phyloP scores from a whole-genome alignment of 1,140 invertebrate genomes.

The Drosophila pallidifrons region DNA sequence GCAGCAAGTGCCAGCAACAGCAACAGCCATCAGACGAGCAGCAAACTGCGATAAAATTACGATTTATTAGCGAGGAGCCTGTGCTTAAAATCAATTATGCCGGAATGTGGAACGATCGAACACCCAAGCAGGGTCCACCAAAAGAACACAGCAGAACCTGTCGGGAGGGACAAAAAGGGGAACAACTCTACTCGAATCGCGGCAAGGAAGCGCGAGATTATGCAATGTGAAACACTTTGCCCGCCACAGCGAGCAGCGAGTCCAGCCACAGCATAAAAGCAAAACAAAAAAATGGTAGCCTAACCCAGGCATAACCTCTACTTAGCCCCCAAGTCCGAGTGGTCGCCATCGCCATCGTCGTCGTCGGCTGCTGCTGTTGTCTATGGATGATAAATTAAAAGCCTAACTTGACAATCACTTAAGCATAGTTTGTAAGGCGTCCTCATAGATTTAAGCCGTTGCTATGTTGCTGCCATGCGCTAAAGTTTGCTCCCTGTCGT shows the following conservation, averaged over 20 bases:
- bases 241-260: constrained; percentile 9
- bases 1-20: constrained; percentile 27
- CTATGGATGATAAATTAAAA: constrained; percentile 85
- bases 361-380: constrained; percentile 63
- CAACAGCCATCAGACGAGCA: constrained; percentile 52
- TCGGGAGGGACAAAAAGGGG: not conserved
- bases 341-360: constrained; percentile 26
- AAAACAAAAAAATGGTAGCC: constrained; percentile 70
- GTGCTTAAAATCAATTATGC: constrained; percentile 85
- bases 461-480: constrained; percentile 53
- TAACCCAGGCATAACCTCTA: constrained; percentile 81
- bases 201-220: constrained; percentile 68
- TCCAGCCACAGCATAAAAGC: not conserved
- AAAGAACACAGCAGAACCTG: constrained; percentile 12
- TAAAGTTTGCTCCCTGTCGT: constrained; percentile 62
- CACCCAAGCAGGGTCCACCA: constrained; percentile 72
- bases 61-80: constrained; percentile 81
- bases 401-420: constrained; percentile 85
- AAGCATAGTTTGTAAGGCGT: constrained; percentile 85
- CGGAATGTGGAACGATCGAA: constrained; percentile 84
- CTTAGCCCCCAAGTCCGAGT: constrained; percentile 67
- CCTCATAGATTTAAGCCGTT: constrained; percentile 82
- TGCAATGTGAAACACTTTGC: constrained; percentile 80
- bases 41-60: constrained; percentile 76
- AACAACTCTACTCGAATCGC: constrained; percentile 6